Evolutionary conservation across 2,888 invertebrate genomes (phyloP), one percentile per base, ranked within the genome.

Genomic region (Nomada fucata): DNA sequence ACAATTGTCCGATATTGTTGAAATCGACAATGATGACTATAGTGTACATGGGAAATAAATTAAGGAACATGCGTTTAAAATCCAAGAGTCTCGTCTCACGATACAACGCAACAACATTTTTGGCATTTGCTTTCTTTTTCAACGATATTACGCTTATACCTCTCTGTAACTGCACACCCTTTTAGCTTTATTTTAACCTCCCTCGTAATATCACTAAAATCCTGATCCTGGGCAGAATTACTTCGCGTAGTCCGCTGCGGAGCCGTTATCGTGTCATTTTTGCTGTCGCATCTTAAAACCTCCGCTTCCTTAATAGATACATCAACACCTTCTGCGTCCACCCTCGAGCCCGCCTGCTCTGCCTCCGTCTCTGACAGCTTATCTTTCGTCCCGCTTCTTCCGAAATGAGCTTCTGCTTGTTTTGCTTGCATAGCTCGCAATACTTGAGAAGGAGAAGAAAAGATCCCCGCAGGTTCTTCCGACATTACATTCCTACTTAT

Each of bases 61-160:
- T 69, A 74, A 86, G 86, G 86, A 87, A 87, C 87, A 79, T 73
- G 29, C 13, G 13, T 47, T 61, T 44, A 59, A 42, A 13, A 59
- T 64, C 44, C 0, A 4, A 13, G 50, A 0, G 47, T 36, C 29
- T 52, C n/a, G 53, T 36, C 71, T 75, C 72, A 88, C 71, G 76
- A 87, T 55, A 88, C 60, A 10, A 83, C 73, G 86, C 93, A 93
- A 82, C 93, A 93, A 76, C 91, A 92, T 75, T 90, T 91, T 69
- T 87, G 86, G 79, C 92, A 91, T 80, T 82, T 89, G n/a, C 88
- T 79, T 72, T 90, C 90, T 71, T 89, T 89, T n/a, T 69, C 85
- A 9, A 87, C 85, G 60, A 92, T 90, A 55, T 91, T 89, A 26
- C 87, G 86, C 75, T 89, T 92, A 79, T 87, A 92, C 68, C 89